phyloP scores from a whole-genome alignment of 2,888 invertebrate species.

The Lepidochitona cinerea region DNA sequence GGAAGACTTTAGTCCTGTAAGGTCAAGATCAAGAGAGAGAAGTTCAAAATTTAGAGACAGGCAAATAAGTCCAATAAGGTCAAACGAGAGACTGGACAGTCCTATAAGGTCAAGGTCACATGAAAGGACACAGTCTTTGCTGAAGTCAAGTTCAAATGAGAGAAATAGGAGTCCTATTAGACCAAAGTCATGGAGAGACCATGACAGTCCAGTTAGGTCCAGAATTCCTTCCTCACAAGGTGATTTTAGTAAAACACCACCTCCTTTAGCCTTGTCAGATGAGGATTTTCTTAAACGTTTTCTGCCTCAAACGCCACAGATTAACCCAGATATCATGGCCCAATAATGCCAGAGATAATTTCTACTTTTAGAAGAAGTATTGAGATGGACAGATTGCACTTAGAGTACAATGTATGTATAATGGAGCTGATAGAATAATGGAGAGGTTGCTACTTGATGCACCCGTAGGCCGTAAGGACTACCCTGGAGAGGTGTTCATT shows the following conservation, averaged over 20 bases:
- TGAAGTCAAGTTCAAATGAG: background rate
- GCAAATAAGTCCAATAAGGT: constrained; percentile 16
- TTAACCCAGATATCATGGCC: background rate
- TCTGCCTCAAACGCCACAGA: constrained; percentile 5
- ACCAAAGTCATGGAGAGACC: background rate
- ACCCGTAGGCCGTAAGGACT: no score
- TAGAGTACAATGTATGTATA: no score
- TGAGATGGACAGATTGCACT: no score
- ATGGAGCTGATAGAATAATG: no score
- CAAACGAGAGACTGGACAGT: constrained; percentile 29
- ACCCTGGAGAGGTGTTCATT: no score
- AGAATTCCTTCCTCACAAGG: background rate
- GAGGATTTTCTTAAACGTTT: constrained; percentile 51
- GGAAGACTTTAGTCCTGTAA: background rate
- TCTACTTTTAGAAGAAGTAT: no score
- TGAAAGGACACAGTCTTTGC: background rate
- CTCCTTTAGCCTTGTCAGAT: constrained; percentile 47
- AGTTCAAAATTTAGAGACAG: constrained; percentile 18
- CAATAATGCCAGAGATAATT: no score
- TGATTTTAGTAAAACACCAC: constrained; percentile 35
- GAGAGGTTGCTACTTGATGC: no score
- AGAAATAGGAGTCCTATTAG: background rate
- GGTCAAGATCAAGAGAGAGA: background rate
- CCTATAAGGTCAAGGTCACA: constrained; percentile 8
- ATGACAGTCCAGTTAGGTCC: background rate